A percentile compares a stretch with the other conserved stretches of the same genome.
These are phyloP conservation scores for Macropus fuliginosus DNA, from an alignment of 2,797 vertebrate genomes.

Conservation along the genomic window DNA sequence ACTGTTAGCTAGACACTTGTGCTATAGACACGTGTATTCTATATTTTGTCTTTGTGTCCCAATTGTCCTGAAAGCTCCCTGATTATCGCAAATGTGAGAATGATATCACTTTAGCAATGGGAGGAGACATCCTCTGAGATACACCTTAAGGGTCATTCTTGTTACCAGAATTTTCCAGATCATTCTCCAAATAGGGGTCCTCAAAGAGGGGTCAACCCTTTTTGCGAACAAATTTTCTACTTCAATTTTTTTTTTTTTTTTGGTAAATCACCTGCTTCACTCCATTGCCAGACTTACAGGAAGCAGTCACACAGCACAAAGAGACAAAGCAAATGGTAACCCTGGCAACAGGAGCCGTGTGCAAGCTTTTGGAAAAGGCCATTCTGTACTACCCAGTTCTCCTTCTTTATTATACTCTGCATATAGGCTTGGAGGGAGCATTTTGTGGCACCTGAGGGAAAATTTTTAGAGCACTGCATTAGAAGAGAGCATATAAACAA, in stretches of 20 bases:
- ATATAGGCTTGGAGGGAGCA: not conserved
- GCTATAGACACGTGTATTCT: not conserved
- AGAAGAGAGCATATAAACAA: not conserved
- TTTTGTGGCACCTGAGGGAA: not conserved
- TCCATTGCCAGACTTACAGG: not conserved
- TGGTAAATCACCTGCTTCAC: not conserved
- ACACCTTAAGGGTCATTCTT: not conserved
- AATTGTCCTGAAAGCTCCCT: not conserved
- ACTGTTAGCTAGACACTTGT: not conserved
- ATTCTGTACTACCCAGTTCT: accelerated
- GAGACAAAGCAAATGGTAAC: not conserved
- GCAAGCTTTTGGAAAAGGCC: not conserved
- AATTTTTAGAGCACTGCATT: not conserved
- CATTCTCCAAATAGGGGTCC: constrained; percentile 10
- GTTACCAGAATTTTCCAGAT: not conserved
- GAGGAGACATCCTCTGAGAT: not conserved
- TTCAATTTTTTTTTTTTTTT: not conserved
- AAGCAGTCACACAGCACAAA: not conserved
- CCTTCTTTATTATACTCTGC: not conserved
- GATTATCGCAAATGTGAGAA: not conserved
- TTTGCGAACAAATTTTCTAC: not conserved
- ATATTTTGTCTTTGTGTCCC: not conserved
- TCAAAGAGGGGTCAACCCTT: not conserved
- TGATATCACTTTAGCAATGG: not conserved
- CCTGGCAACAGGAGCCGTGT: not conserved